Evolutionary conservation across 1,140 invertebrate genomes (phyloP).

Genomic region (Whitmania pigra): DNA sequence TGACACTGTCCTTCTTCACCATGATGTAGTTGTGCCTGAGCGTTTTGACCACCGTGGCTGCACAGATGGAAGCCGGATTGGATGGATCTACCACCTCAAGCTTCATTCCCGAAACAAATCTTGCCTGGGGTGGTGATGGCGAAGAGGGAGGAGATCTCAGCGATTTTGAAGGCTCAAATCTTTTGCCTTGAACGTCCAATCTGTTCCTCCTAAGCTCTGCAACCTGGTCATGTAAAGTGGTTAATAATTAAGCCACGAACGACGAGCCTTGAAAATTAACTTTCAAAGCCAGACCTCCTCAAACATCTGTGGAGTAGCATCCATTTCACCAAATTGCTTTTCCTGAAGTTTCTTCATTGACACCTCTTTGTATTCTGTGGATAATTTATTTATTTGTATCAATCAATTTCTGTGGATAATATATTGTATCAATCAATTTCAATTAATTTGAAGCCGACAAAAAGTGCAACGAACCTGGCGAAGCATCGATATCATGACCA

Average conservation of each 20-base stretch:
- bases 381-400: not conserved
- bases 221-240: conserved; percentile 4
- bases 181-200: conserved; percentile 15
- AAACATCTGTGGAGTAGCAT: conserved; percentile 63
- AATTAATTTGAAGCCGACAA: not conserved
- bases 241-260: not conserved
- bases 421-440: not conserved
- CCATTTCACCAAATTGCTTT: conserved; percentile 51
- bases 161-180: conserved; percentile 1
- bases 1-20: conserved; percentile 81
- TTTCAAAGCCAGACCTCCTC: conserved; percentile 39
- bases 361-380: conserved; percentile 41
- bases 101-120: conserved; percentile 80
- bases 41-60: conserved; percentile 78
- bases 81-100: conserved; percentile 89
- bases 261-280: too few species aligned
- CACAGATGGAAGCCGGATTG: conserved; percentile 83
- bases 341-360: conserved; percentile 40
- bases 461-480: conserved; percentile 44
- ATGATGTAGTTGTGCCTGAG: conserved; percentile 82
- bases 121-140: conserved; percentile 21
- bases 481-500: conserved; percentile 70
- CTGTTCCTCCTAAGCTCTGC: conserved; percentile 4
- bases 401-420: conserved; percentile 24
- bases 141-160: not conserved